Base-by-base conservation (phyloP, 1,140 invertebrate genomes). In the Drosophila ohnishii region DNA sequence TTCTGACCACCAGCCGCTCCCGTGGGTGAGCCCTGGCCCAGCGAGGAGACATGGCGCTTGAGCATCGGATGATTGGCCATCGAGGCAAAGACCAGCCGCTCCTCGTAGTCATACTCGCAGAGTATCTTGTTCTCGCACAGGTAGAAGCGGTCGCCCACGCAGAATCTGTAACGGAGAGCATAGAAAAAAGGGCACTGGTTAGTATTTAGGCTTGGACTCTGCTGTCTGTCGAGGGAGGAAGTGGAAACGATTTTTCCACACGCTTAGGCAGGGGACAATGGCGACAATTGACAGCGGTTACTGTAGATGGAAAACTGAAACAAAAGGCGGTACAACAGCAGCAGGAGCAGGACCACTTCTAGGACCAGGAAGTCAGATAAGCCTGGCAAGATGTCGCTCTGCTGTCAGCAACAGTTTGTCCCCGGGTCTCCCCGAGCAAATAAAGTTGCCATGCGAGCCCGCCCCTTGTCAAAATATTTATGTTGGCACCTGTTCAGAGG, bases 21-120 rank as follows among this genome's bases (percentile, higher is more conserved):
- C 7, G 83, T 90, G 2, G 91, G 87, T 8, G 90, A 90, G 13
- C 89, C 90, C 30, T 92, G 91, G 2, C 88, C 88, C 45, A 92
- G 53, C 0, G 87, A 85, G n/a, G 80, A 95, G 19, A 96, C 95
- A 91, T 97, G 96, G 76, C 96, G 93, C 92, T 98, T 98, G 59
- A 98, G 94, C 92, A 98, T 97, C 50, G 97, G 96, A 91, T 97
- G 97, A 92, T 97, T 96, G 32, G 97, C 96, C 96, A 98, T 97
- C 89, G 96, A 97, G 42, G 97, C 96, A 91, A 97, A 97, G 44
- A 97, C 96, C 92, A 97, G 93, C 70, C 97, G 93, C 92, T 98
- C 97, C 91, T 98, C 97, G 92, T 99, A 99, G 92, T 99, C 98
- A 91, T 98, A 98, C 92, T 99, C 97, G 93, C 98, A 99, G 14